Percentiles rank a stretch among this genome's conserved stretches.
phyloP scores from a whole-genome alignment of 2,113 vertebrate species.

The Campylorhamphus procurvoides region DNA sequence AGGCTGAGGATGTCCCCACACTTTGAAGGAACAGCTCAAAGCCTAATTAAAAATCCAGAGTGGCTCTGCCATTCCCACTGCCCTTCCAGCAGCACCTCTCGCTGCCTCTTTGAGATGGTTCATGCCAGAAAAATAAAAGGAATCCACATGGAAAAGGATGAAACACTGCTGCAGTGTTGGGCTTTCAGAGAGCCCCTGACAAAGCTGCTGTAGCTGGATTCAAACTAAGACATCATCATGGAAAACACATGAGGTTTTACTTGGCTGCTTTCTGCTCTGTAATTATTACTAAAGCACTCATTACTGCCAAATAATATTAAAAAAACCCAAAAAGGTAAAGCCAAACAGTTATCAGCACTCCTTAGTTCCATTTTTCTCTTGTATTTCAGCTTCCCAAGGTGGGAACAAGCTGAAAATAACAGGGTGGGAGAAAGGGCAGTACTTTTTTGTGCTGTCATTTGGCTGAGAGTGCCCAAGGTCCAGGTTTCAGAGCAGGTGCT shows the following conservation, averaged over 20 bases:
- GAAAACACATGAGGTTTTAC: constrained; percentile 65
- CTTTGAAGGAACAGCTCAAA: constrained; percentile 86
- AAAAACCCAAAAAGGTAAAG: not conserved
- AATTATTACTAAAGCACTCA: constrained; percentile 29
- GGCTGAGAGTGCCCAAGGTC: not conserved
- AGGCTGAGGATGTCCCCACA: constrained; percentile 67
- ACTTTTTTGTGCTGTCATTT: not conserved
- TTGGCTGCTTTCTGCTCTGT: constrained; percentile 27
- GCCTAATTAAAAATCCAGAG: constrained; percentile 87
- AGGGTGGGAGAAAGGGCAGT: not conserved
- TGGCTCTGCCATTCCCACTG: constrained; percentile 63
- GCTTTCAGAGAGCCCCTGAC: constrained; percentile 50
- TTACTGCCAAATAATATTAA: constrained; percentile 4
- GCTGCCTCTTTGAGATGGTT: constrained; percentile 44
- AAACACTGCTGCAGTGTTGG: constrained; percentile 44
- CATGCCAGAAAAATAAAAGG: not conserved
- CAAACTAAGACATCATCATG: constrained; percentile 42
- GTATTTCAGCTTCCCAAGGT: not conserved
- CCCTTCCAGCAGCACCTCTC: constrained; percentile 64
- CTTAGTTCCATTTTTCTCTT: not conserved
- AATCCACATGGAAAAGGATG: constrained; percentile 44
- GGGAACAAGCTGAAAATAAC: not conserved
- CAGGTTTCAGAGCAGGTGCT: not conserved
- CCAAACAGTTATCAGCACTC: not conserved
- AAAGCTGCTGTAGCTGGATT: constrained; percentile 58